A percentile compares a stretch with the other conserved stretches of the same genome.
These are phyloP conservation scores for Antrozous pallidus DNA, from an alignment of 2,797 vertebrate genomes.

Conservation along the genomic window DNA sequence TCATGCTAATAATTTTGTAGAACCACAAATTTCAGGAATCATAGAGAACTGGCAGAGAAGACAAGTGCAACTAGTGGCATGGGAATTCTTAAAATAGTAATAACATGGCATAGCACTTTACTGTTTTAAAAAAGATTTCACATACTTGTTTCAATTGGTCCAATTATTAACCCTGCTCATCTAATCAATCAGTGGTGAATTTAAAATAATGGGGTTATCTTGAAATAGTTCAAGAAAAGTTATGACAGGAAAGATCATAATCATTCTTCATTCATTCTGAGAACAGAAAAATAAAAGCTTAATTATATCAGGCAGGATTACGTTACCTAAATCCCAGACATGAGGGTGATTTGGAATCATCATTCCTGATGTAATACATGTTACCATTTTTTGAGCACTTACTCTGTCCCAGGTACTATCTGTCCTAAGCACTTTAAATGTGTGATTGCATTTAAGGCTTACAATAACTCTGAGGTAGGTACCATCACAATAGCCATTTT, in stretches of 20 bases:
- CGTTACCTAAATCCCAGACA: constrained; percentile 51
- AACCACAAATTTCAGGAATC: constrained; percentile 33
- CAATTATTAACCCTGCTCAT: constrained; percentile 21
- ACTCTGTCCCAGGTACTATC: constrained; percentile 24
- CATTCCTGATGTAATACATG: constrained; percentile 43
- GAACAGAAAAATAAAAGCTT: constrained; percentile 53
- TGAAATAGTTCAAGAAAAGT: constrained; percentile 57
- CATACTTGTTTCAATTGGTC: constrained; percentile 32
- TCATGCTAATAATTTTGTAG: constrained; percentile 15
- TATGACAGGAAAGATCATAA: constrained; percentile 42
- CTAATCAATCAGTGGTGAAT: constrained; percentile 51
- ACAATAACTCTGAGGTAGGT: constrained; percentile 52
- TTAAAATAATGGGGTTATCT: constrained; percentile 57
- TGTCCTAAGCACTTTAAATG: constrained; percentile 55
- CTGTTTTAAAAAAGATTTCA: constrained; percentile 41
- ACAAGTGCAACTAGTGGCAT: constrained; percentile 38
- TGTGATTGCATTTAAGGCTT: constrained; percentile 49
- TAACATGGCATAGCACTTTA: constrained; percentile 11
- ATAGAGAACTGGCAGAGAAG: constrained; percentile 18
- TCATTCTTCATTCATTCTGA: constrained; percentile 53
- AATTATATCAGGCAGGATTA: constrained; percentile 52
- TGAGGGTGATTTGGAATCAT: constrained; percentile 39
- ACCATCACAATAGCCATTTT: constrained; percentile 47
- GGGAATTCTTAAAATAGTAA: constrained; percentile 32
- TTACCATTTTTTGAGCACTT: constrained; percentile 48